These are phyloP conservation scores for Stegodyphus dumicola DNA, from an alignment of 1,140 invertebrate species.

Conservation along the genomic window DNA sequence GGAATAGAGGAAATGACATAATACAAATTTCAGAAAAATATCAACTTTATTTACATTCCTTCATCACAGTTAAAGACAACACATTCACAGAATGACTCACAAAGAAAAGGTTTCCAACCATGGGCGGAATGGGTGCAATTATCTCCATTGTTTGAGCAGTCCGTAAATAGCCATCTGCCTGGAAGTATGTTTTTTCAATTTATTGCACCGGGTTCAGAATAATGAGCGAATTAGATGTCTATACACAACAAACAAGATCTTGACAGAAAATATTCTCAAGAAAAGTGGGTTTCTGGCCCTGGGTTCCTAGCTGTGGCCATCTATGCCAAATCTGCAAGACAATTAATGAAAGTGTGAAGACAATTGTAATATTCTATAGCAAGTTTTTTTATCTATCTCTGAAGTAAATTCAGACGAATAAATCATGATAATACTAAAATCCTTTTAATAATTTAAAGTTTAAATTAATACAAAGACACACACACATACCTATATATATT, in stretches of 20 bases:
- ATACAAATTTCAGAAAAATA: constrained; percentile 45
- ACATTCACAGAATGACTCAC: constrained; percentile 29
- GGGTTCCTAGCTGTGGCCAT: constrained; percentile 45
- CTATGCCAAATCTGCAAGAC: constrained; percentile 52
- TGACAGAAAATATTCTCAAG: constrained; percentile 38
- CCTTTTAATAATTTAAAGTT: too few species aligned
- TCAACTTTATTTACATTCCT: constrained; percentile 56
- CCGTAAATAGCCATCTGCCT: too few species aligned
- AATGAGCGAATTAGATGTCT: constrained; percentile 13
- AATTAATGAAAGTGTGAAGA: too few species aligned
- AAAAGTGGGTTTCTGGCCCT: background rate
- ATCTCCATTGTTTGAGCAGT: constrained; percentile 9
- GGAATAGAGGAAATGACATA: too few species aligned
- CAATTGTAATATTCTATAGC: too few species aligned
- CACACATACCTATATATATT: too few species aligned
- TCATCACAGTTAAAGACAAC: constrained; percentile 60
- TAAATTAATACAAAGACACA: too few species aligned
- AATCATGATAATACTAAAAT: too few species aligned
- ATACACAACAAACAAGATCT: constrained; percentile 12
- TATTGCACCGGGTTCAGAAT: background rate
- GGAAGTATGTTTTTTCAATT: too few species aligned
- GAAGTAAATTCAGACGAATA: too few species aligned
- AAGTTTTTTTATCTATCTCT: too few species aligned
- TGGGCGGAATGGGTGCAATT: constrained; percentile 51
- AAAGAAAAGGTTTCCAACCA: constrained; percentile 28